Evolutionary conservation across 2,113 vertebrate genomes (phyloP).

Genomic region (Falco punctatus): DNA sequence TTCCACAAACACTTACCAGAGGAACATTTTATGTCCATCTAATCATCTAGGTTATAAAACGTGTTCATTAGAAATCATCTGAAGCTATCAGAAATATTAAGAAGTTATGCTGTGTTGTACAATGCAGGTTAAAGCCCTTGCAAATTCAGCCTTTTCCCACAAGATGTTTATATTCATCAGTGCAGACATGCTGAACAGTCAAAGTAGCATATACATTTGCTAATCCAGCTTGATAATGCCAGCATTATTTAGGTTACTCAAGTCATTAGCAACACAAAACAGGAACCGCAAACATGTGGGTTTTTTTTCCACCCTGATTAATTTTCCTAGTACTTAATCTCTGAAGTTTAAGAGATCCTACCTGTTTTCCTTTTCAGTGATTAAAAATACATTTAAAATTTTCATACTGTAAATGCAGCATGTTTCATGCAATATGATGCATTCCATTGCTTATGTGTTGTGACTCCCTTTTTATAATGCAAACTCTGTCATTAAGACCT

Average conservation of each 20-base stretch:
- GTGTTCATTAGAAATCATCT: slow-evolving; percentile 11
- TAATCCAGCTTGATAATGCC: slow-evolving; percentile 33
- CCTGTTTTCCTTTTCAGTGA: not conserved
- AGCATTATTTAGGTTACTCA: slow-evolving; percentile 28
- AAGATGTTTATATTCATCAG: slow-evolving; percentile 10
- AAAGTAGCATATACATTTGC: slow-evolving; percentile 8
- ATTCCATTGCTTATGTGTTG: slow-evolving; percentile 5
- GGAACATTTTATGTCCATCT: slow-evolving; percentile 11
- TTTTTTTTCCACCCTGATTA: not conserved
- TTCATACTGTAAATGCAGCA: slow-evolving; percentile 12
- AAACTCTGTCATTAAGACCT: not conserved
- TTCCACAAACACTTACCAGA: slow-evolving; percentile 6
- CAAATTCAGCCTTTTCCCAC: slow-evolving; percentile 22
- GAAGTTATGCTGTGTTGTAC: not conserved
- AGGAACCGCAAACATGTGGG: not conserved
- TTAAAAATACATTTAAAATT: not conserved
- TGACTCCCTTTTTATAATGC: slow-evolving; percentile 26
- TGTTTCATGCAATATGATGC: slow-evolving; percentile 18
- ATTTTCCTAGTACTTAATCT: slow-evolving; percentile 39
- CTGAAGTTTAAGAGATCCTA: slow-evolving; percentile 4
- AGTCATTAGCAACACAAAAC: slow-evolving; percentile 35
- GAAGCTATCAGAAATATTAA: not conserved
- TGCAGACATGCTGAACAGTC: not conserved
- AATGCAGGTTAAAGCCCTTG: not conserved
- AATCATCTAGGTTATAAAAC: slow-evolving; percentile 17